These are phyloP conservation scores for Hormaphis cornu DNA, from an alignment of 1,140 invertebrate genomes.

Conservation along the genomic window DNA sequence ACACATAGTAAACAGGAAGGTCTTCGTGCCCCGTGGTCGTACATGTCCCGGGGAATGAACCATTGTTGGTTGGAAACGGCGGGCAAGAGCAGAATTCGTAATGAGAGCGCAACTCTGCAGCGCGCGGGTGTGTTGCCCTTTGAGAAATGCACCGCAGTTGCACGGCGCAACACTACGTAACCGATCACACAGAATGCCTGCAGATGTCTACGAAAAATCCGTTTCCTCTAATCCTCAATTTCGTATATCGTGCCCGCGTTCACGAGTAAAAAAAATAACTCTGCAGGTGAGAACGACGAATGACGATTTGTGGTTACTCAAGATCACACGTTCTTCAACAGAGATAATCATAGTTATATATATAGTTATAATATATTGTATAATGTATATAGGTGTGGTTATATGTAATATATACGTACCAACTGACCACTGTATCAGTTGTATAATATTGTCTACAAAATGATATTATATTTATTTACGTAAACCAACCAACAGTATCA, in stretches of 20 bases:
- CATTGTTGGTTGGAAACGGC: constrained; percentile 21
- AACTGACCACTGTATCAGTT: too few relatives aligned
- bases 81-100: constrained; percentile 31
- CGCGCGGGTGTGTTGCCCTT: constrained; percentile 29
- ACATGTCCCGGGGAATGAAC: constrained; percentile 22
- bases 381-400: too few relatives aligned
- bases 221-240: not conserved
- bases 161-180: not conserved
- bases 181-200: not conserved
- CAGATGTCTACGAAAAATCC: not conserved
- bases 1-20: constrained; percentile 21
- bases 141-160: constrained; percentile 18
- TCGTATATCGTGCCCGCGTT: not conserved
- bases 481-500: too few relatives aligned
- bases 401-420: too few relatives aligned
- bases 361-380: too few relatives aligned
- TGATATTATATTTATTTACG: too few relatives aligned
- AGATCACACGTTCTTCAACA: too few relatives aligned
- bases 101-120: not conserved
- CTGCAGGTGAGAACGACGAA: not conserved
- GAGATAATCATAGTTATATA: too few relatives aligned
- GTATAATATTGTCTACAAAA: too few relatives aligned
- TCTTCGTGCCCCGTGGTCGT: not conserved
- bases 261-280: not conserved
- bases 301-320: too few relatives aligned